phyloP scores from a whole-genome alignment of 2,113 vertebrate species.

The Colinus virginianus region DNA sequence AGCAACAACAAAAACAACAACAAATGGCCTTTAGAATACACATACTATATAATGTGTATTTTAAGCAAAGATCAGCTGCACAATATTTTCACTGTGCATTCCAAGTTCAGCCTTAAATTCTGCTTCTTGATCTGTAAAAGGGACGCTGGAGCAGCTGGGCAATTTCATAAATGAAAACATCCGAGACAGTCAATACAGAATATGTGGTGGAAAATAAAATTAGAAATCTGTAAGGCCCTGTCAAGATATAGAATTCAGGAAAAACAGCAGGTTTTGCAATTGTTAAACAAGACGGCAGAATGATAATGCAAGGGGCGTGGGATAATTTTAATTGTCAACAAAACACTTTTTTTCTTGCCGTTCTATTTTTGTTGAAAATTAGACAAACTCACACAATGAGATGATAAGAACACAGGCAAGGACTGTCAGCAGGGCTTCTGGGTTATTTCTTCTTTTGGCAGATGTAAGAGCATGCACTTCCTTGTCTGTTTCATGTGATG shows the following conservation, averaged over 20 bases:
- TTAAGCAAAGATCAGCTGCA: neutral
- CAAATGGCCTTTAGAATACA: neutral
- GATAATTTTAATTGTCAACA: neutral
- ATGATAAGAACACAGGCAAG: neutral
- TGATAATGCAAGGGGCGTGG: neutral
- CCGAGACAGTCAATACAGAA: neutral
- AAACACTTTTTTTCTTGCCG: neutral
- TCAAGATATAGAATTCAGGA: neutral
- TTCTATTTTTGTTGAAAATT: neutral
- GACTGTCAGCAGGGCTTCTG: neutral
- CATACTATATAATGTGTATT: neutral
- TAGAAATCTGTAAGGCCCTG: neutral
- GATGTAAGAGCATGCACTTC: neutral
- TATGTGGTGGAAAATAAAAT: neutral
- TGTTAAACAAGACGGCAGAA: neutral
- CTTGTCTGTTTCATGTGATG: neutral
- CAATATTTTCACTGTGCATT: neutral
- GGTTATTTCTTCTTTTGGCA: constrained; percentile 21
- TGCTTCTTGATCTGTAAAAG: neutral
- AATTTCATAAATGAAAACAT: constrained; percentile 10
- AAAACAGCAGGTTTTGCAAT: neutral
- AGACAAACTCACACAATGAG: neutral
- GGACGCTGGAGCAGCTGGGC: neutral
- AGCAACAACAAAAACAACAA: neutral
- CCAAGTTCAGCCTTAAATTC: neutral